phyloP scores from a whole-genome alignment of 2,113 vertebrate genomes.

The Hypanus sabinus region DNA sequence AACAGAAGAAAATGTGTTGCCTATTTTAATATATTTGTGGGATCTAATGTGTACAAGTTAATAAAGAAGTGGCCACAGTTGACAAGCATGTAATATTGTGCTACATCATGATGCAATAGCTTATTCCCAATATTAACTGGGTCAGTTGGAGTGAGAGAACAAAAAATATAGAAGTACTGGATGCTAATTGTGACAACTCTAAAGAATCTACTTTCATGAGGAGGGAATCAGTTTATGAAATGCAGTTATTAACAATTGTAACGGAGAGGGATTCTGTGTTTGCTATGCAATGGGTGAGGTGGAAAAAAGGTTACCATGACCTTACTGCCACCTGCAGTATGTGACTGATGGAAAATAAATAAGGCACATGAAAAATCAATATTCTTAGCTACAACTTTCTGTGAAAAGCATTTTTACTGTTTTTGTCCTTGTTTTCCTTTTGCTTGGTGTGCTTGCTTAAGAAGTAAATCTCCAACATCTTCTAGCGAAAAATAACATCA shows the following conservation, averaged over 20 bases:
- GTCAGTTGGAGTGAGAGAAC: background rate
- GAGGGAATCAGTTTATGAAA: background rate
- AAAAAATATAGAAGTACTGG: background rate
- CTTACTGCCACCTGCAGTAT: too few relatives aligned
- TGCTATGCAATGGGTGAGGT: too few relatives aligned
- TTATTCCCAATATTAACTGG: background rate
- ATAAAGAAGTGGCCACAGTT: background rate
- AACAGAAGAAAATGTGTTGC: background rate
- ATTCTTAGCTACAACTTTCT: background rate
- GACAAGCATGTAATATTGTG: background rate
- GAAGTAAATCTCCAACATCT: background rate
- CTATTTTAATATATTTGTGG: background rate
- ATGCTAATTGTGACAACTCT: background rate
- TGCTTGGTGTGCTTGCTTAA: background rate
- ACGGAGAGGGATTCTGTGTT: background rate
- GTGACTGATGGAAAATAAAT: background rate
- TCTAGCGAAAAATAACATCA: too few relatives aligned
- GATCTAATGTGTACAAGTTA: background rate
- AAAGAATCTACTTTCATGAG: background rate
- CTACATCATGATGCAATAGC: background rate
- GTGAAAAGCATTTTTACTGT: background rate
- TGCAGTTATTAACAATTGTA: background rate
- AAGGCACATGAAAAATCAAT: background rate
- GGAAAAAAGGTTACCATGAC: background rate
- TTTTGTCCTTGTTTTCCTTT: background rate